These are phyloP conservation scores for Drosophila vallismaia DNA, from an alignment of 2,888 invertebrate species.

Conservation along the genomic window DNA sequence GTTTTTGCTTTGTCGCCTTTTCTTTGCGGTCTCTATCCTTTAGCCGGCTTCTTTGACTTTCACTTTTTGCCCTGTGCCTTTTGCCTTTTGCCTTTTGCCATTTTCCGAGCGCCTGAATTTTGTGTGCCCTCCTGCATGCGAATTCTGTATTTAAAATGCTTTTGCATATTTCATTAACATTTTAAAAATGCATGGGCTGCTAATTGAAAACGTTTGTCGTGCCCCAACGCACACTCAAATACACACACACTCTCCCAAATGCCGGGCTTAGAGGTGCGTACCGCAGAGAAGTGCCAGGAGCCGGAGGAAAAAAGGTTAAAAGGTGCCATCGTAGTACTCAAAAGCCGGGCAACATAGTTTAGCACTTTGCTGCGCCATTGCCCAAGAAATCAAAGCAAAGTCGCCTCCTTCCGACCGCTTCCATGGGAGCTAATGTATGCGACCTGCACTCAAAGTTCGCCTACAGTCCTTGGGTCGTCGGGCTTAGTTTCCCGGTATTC, in stretches of 20 bases:
- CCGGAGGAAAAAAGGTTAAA: constrained; percentile 57
- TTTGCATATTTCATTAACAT: constrained; percentile 76
- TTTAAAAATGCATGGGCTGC: constrained; percentile 81
- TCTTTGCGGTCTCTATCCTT: constrained; percentile 41
- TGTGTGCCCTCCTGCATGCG: constrained; percentile 34
- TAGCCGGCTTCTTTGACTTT: constrained; percentile 57
- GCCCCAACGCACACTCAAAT: constrained; percentile 47
- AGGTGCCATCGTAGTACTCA: constrained; percentile 72
- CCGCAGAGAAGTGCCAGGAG: constrained; percentile 7
- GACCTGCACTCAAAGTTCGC: constrained; percentile 78
- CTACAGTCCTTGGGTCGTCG: constrained; percentile 46
- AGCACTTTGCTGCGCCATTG: constrained; percentile 74
- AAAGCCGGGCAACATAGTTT: constrained; percentile 81
- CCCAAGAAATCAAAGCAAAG: constrained; percentile 69
- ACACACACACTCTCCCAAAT: constrained; percentile 36
- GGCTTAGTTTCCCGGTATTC: constrained; percentile 21
- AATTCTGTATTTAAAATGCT: constrained; percentile 66
- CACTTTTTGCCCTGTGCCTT: constrained; percentile 47
- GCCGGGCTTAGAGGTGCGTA: constrained; percentile 55
- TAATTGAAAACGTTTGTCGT: constrained; percentile 83
- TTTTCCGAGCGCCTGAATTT: constrained; percentile 7
- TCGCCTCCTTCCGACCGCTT: constrained; percentile 3
- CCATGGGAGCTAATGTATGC: constrained; percentile 43
- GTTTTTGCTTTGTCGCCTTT: constrained; percentile 16
- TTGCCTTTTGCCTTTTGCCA: not conserved